phyloP scores from a whole-genome alignment of 2,113 vertebrate genomes.

The Sisor rabdophorus region DNA sequence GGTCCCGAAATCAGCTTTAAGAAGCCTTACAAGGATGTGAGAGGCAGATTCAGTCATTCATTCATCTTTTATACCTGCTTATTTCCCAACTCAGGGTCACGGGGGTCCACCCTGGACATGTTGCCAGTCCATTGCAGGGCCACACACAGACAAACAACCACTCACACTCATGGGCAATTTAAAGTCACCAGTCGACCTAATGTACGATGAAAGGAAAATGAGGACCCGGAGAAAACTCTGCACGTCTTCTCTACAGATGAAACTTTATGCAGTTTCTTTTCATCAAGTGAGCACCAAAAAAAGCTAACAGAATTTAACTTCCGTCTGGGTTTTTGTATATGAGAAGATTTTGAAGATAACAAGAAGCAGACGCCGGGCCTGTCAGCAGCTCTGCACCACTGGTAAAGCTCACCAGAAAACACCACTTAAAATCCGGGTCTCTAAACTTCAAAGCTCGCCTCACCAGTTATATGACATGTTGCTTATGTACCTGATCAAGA shows the following conservation, averaged over 20 bases:
- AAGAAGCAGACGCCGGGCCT: conserved; percentile 35
- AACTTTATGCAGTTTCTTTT: conserved; percentile 11
- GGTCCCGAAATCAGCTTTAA: background rate
- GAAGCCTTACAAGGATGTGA: no score
- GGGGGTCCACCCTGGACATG: no score
- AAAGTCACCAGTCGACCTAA: no score
- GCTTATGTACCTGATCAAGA: conserved; percentile 17
- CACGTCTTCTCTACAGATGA: background rate
- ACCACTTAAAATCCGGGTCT: conserved; percentile 27
- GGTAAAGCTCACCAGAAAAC: conserved; percentile 41
- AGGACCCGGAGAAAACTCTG: no score
- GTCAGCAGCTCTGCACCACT: conserved; percentile 36
- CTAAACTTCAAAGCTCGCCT: conserved; percentile 14
- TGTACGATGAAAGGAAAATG: no score
- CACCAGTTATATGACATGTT: conserved; percentile 24
- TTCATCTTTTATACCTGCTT: no score
- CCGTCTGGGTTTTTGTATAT: background rate
- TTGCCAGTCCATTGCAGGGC: no score
- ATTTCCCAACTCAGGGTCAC: no score
- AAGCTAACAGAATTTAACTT: conserved; percentile 15
- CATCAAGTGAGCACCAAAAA: conserved; percentile 7
- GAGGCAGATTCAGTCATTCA: no score
- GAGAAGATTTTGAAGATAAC: conserved; percentile 31
- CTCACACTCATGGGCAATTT: no score
- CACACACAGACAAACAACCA: no score